These are phyloP conservation scores for Chloroceryle inda DNA, from an alignment of 2,797 vertebrate species.

Conservation along the genomic window DNA sequence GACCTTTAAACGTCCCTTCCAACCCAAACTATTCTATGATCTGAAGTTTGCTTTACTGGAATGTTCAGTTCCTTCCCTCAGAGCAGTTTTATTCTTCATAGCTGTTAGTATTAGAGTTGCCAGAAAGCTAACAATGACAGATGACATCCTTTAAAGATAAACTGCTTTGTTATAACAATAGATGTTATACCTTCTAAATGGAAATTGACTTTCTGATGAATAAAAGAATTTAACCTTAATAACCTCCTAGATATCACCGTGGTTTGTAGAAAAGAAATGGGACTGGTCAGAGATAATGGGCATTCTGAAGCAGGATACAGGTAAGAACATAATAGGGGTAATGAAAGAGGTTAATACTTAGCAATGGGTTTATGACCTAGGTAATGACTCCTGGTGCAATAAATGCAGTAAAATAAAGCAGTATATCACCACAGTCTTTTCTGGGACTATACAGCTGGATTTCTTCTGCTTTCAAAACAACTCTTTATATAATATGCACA, in stretches of 20 bases:
- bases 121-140: slow-evolving; percentile 39
- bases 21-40: neutral
- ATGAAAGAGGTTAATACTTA: slow-evolving; percentile 26
- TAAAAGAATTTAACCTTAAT: slow-evolving; percentile 34
- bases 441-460: neutral
- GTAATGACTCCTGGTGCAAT: neutral
- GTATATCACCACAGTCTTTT: neutral
- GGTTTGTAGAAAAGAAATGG: slow-evolving; percentile 17
- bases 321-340: neutral
- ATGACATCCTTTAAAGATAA: slow-evolving; percentile 33
- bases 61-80: neutral
- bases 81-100: neutral
- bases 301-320: neutral
- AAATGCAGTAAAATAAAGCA: slow-evolving; percentile 1
- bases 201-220: slow-evolving; percentile 56
- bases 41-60: neutral
- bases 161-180: slow-evolving; percentile 30
- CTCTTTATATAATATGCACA: neutral
- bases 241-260: neutral
- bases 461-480: neutral
- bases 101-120: neutral
- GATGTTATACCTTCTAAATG: slow-evolving; percentile 38
- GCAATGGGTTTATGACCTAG: neutral
- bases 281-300: slow-evolving; percentile 1
- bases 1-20: neutral